These are phyloP conservation scores for Oncorhynchus nerka DNA, from an alignment of 2,113 vertebrate species.

Conservation along the genomic window DNA sequence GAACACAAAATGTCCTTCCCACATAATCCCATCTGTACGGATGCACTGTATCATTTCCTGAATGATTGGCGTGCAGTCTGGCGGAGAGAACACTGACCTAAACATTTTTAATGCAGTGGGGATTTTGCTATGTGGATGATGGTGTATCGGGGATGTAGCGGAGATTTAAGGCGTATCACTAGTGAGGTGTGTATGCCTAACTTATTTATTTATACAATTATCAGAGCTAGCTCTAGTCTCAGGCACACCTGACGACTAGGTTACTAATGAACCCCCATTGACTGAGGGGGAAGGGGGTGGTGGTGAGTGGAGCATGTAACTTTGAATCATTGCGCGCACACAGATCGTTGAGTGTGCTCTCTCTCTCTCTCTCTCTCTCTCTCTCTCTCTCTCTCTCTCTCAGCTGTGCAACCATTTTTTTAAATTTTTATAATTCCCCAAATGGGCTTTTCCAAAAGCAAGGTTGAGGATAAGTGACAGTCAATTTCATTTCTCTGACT, in stretches of 20 bases:
- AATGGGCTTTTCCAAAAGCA: background rate
- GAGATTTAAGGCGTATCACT: background rate
- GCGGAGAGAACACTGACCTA: conserved; percentile 6
- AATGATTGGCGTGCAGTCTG: background rate
- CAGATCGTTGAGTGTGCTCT: background rate
- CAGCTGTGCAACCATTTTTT: background rate
- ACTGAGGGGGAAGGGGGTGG: background rate
- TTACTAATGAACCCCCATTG: conserved; percentile 15
- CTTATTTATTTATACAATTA: conserved; percentile 18
- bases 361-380: background rate
- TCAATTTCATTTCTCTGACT: background rate
- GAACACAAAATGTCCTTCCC: background rate
- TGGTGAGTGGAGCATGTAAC: background rate
- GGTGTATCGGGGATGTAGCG: background rate
- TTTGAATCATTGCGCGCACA: background rate
- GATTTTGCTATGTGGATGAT: background rate
- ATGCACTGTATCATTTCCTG: background rate
- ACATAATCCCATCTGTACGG: background rate
- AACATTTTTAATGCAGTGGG: background rate
- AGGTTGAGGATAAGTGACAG: background rate
- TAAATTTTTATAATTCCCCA: background rate
- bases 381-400: background rate
- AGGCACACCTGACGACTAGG: conserved; percentile 11
- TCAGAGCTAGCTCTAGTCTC: conserved; percentile 13
- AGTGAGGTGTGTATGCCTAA: background rate